Base-by-base conservation (phyloP, 2,797 vertebrate genomes). In the Esox masquinongy region DNA sequence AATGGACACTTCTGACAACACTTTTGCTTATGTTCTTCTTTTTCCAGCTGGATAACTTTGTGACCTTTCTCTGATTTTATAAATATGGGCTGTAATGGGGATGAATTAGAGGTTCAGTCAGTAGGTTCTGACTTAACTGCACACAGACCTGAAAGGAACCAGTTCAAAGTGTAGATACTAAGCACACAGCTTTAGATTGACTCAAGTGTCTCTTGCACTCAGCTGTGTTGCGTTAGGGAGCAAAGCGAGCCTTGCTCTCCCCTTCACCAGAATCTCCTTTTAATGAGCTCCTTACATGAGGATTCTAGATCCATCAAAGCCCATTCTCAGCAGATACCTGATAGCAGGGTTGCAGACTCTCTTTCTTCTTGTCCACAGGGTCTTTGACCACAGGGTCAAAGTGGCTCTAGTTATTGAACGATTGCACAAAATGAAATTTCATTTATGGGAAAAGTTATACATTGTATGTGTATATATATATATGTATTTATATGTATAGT, bases 211-310 rank as follows among this genome's bases (percentile, higher is more conserved):
- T 56, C 29, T 72, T 31, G 26, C 50, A 5, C 26, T 72, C 50
- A 72, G 43, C 74, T 80, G 78, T 71, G 73, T 79, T 73, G 78
- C 77, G 77, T 84, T 76, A 85, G 74, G 51, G 80, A 70, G 68
- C 72, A 68, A 68, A 11, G 43, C 12, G 75, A 82, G 56, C 56
- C 56, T 69, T 70, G 86, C 83, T 80, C 70, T 72, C 70, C 49
- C 24, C 64, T 72, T 36, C 47, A 22, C 73, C 71, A 76, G 86
- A 90, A 87, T 83, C 85, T 79, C 80, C 81, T 77, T 92, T 89
- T 90, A 91, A 91, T 89, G 85, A 90, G 89, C 82, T 47, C 9
- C 12, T 11, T 82, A 83, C 70, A 84, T 78, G 81, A 83, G 75
- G 76, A 74, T 79, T 84, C 78, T 83, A 78, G 76, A 79, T 84